Conservation (phyloP, 2,888 invertebrate genomes). For the Drepanosiphum platanoidis region DNA sequence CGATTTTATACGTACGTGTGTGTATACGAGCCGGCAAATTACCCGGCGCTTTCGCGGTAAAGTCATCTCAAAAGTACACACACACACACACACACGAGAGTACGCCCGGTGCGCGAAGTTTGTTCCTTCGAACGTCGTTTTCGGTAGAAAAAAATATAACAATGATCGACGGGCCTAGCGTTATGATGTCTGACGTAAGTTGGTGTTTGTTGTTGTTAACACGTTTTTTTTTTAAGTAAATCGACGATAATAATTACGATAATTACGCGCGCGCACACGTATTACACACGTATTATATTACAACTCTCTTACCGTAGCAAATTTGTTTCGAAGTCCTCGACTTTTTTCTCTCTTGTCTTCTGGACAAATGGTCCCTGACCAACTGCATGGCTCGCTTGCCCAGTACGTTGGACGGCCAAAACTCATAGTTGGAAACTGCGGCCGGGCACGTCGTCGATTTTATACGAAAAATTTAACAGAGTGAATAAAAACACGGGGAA, state of each 20-base stretch:
- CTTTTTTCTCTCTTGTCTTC: slow-evolving; percentile 64
- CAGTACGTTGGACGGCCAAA: slow-evolving; percentile 60
- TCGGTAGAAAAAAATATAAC: not conserved
- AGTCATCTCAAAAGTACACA: slow-evolving; percentile 1
- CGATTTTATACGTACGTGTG: not conserved
- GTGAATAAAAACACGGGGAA: not conserved
- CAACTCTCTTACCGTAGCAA: slow-evolving; percentile 65
- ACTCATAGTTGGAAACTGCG: slow-evolving; percentile 57
- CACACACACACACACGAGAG: not conserved
- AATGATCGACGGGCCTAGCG: slow-evolving; percentile 14
- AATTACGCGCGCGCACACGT: not conserved
- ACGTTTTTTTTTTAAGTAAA: no score
- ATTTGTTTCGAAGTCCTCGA: slow-evolving; percentile 64
- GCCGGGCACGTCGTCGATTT: not conserved
- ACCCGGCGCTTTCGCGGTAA: slow-evolving; percentile 3
- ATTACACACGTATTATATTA: no score
- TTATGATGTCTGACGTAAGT: slow-evolving; percentile 46
- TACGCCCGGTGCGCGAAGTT: not conserved
- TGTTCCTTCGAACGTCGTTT: not conserved
- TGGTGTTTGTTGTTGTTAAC: not conserved
- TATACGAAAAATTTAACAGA: not conserved
- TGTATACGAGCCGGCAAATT: not conserved
- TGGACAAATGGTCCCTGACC: slow-evolving; percentile 64
- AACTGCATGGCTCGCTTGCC: slow-evolving; percentile 63
- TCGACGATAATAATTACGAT: not conserved